Conservation (phyloP, 2,888 invertebrate genomes). For the Hypomecis atomaria region DNA sequence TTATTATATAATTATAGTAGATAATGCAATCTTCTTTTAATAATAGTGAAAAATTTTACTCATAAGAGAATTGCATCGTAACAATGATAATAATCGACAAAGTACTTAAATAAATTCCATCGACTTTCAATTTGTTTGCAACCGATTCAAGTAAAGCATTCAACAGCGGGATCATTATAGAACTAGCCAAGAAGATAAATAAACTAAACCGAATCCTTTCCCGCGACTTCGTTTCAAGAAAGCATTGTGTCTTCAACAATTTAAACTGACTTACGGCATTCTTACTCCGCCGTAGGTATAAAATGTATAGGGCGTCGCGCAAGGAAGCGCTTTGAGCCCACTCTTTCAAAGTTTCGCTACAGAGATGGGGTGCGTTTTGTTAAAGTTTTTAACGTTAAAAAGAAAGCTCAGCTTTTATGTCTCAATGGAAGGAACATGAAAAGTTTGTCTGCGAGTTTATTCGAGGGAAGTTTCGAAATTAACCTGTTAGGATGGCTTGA, state of each 20-base stretch:
- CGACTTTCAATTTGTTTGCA: constrained; percentile 5
- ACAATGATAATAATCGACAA: not conserved
- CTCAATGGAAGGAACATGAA: constrained; percentile 54
- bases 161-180: constrained; percentile 32
- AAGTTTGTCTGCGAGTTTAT: constrained; percentile 48
- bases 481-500: constrained; percentile 55
- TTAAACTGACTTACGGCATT: constrained; percentile 50
- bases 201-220: constrained; percentile 35
- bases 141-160: constrained; percentile 21
- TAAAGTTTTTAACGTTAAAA: constrained; percentile 49
- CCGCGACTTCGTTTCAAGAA: constrained; percentile 35
- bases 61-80: not conserved
- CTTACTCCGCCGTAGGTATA: constrained; percentile 29
- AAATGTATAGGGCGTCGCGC: constrained; percentile 32
- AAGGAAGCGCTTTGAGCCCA: constrained; percentile 39
- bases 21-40: no score
- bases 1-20: no score
- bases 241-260: constrained; percentile 49
- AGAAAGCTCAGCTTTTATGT: constrained; percentile 60
- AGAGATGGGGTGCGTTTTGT: constrained; percentile 43
- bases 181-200: constrained; percentile 30
- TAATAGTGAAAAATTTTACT: no score
- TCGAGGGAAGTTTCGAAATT: constrained; percentile 58
- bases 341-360: constrained; percentile 40
- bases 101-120: not conserved